A percentile compares a stretch with the other conserved stretches of the same genome.
Evolutionary conservation across 2,113 vertebrate genomes (phyloP).

Genomic region (Melierax canorus): DNA sequence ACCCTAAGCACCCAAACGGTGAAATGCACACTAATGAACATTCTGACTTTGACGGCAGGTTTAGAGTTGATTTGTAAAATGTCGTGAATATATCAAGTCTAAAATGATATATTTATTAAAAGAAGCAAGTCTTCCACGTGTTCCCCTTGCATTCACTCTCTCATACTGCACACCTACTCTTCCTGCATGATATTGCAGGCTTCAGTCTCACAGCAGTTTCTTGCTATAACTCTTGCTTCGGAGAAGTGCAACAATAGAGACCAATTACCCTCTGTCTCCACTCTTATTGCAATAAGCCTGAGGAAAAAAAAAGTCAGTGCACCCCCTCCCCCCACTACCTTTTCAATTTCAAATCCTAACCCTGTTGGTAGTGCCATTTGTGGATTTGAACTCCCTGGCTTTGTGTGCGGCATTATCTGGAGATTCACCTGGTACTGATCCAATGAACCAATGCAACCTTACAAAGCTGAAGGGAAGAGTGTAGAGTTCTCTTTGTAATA

Average conservation of each 20-base stretch:
- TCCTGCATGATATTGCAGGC: background rate
- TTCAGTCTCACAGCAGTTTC: background rate
- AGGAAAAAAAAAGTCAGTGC: background rate
- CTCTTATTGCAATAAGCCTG: background rate
- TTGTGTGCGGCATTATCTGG: slow-evolving; percentile 47
- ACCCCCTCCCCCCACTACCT: background rate
- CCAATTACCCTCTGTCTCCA: background rate
- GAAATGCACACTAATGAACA: background rate
- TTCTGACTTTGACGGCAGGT: background rate
- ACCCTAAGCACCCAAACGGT: background rate
- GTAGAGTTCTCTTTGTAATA: slow-evolving; percentile 48
- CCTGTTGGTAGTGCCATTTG: background rate
- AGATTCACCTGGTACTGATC: slow-evolving; percentile 58
- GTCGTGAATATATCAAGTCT: background rate
- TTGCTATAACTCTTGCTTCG: background rate
- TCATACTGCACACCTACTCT: background rate
- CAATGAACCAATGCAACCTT: slow-evolving; percentile 35
- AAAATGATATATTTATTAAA: background rate
- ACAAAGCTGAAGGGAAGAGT: slow-evolving; percentile 48
- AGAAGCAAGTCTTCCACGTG: background rate
- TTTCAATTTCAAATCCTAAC: background rate
- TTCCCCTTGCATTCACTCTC: background rate
- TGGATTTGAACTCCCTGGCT: slow-evolving; percentile 23
- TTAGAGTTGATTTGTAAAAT: background rate
- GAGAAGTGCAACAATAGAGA: background rate